These are phyloP conservation scores for Cichladusa arquata DNA, from an alignment of 2,113 vertebrate genomes.

Conservation along the genomic window DNA sequence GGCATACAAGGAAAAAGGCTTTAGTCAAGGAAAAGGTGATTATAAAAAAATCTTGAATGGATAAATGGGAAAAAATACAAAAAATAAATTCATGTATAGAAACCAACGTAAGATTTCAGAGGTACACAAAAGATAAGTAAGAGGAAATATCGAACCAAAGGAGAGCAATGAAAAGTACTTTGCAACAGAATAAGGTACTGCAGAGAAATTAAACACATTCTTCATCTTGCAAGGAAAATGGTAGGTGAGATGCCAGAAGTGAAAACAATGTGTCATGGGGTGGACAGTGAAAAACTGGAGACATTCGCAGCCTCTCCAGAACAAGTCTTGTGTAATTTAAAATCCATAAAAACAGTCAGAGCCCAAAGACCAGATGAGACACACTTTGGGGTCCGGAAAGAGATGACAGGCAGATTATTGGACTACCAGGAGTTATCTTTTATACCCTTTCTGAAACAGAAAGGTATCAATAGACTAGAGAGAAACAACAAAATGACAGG, in stretches of 20 bases:
- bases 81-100: background rate
- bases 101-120: background rate
- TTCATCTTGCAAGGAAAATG: background rate
- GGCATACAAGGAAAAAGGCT: background rate
- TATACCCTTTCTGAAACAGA: background rate
- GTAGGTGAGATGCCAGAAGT: background rate
- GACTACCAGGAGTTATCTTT: background rate
- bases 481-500: background rate
- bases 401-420: background rate
- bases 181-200: background rate
- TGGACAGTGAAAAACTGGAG: conserved; percentile 6
- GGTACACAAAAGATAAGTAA: background rate
- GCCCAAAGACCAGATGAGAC: background rate
- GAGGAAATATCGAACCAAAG: background rate
- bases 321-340: conserved; percentile 18
- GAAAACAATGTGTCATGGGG: background rate
- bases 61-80: background rate
- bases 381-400: background rate
- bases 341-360: conserved; percentile 31
- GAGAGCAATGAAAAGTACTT: background rate
- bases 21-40: background rate
- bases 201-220: background rate
- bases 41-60: background rate
- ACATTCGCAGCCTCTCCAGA: conserved; percentile 6
- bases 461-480: background rate